Base-by-base conservation (phyloP, 2,113 vertebrate genomes). In the Anseranas semipalmata region DNA sequence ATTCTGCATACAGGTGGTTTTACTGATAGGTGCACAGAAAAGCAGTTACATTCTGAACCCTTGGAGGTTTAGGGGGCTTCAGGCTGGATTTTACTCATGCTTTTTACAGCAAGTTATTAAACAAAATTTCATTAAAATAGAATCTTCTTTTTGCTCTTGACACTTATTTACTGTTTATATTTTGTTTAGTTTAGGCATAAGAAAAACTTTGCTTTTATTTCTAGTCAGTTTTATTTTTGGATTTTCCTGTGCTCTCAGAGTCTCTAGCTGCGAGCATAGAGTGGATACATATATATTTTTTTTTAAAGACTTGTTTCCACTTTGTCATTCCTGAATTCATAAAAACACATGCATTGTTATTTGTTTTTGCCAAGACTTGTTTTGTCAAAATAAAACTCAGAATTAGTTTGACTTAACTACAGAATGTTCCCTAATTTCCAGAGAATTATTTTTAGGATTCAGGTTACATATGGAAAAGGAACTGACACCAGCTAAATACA, bases 151-250 rank as follows among this genome's bases (percentile, higher is more conserved):
- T 68, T 92, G 55, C 86, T 73, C 0, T 92, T 79, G 66, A 16
- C 85, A 15, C n/a, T 58, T 55, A 20, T 35, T 67, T 28, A 25
- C 10, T 78, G 67, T 88, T 94, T 92, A 39, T 89, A 73, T 89
- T 87, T 95, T 74, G 78, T n/a, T 30, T 85, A 18, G 0, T 73
- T 85, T 41, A 82, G 70, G 35, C 72, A 86, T 33, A 33, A 75
- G 77, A 82, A 75, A 48, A 89, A 6, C 63, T 79, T 77, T 66
- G 71, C 50, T 28, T 92, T 84, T 81, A 68, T 92, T 95, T 90
- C 60, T 81, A 50, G 48, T 75, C 33, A 45, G 65, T 65, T 94
- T 96, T 85, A 89, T 72, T 95, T 95, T 82, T 20, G 71, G 84
- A 12, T 88, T 76, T 92, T 66, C 17, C n/a, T 66, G 70, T 77